These are phyloP conservation scores for Gasteruption jaculator DNA, from an alignment of 2,888 invertebrate genomes.

Conservation along the genomic window DNA sequence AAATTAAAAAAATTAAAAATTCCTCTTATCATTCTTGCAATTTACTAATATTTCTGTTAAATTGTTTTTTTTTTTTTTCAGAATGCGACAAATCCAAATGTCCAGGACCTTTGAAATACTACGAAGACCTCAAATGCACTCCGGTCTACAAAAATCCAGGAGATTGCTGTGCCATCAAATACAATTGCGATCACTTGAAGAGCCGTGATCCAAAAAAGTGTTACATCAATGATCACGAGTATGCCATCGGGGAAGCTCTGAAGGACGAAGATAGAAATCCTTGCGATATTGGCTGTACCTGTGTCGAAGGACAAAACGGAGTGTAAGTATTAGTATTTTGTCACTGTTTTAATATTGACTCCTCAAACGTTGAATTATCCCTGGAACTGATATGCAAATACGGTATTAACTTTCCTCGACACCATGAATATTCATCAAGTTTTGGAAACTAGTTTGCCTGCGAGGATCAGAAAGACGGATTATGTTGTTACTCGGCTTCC, in stretches of 20 bases:
- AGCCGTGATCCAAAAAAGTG: conserved; percentile 30
- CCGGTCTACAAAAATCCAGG: conserved; percentile 29
- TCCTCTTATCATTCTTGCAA: too few species aligned
- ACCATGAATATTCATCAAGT: too few species aligned
- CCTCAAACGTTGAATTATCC: too few species aligned
- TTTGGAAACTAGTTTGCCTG: too few species aligned
- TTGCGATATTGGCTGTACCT: conserved; percentile 34
- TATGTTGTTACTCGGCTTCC: too few species aligned
- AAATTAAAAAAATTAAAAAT: too few species aligned
- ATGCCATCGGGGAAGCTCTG: conserved; percentile 29
- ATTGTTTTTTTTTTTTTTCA: conserved; percentile 13
- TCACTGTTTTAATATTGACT: neutral
- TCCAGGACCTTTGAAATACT: conserved; percentile 33
- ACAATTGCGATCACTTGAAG: conserved; percentile 34
- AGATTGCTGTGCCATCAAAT: conserved; percentile 34
- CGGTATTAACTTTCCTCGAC: too few species aligned
- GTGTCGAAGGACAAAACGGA: conserved; percentile 7
- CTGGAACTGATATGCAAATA: too few species aligned
- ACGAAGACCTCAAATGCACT: conserved; percentile 30
- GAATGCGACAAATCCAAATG: conserved; percentile 30
- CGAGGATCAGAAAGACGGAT: too few species aligned
- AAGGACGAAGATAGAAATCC: conserved; percentile 31
- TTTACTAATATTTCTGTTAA: too few species aligned
- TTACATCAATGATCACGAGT: conserved; percentile 31
- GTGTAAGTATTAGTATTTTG: conserved; percentile 31